A percentile compares a stretch with the other conserved stretches of the same genome.
phyloP scores from a whole-genome alignment of 1,140 invertebrate species.

The Apolygus lucorum region DNA sequence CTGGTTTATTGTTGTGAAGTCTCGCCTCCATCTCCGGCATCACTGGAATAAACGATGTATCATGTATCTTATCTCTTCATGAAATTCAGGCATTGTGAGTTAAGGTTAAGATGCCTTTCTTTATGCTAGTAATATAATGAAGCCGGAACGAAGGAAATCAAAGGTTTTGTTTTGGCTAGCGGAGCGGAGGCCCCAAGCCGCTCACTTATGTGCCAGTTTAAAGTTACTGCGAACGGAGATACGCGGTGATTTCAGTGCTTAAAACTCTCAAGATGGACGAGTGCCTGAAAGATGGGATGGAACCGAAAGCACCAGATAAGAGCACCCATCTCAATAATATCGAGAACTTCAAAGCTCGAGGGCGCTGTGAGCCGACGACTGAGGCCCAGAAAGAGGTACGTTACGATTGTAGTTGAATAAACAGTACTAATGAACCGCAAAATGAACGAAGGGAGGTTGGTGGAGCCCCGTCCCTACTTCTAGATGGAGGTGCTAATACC shows the following conservation, averaged over 20 bases:
- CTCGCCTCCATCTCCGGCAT: neutral
- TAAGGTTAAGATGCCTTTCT: constrained; percentile 10
- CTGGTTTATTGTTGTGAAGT: too few relatives aligned
- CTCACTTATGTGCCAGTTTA: neutral
- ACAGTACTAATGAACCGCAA: too few relatives aligned
- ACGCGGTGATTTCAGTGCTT: constrained; percentile 7
- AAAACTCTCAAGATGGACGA: constrained; percentile 52
- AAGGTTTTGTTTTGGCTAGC: constrained; percentile 1
- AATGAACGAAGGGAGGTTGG: too few relatives aligned
- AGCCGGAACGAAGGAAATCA: constrained; percentile 8
- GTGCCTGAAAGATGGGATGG: constrained; percentile 58
- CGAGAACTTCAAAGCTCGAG: neutral
- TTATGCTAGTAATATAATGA: neutral
- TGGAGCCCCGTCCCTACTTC: too few relatives aligned
- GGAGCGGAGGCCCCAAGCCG: neutral
- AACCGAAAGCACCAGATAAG: constrained; percentile 54
- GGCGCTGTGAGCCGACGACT: neutral
- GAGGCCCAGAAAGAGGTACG: neutral
- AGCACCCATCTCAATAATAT: constrained; percentile 29
- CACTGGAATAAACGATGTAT: constrained; percentile 5
- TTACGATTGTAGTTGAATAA: too few relatives aligned
- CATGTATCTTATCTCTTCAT: constrained; percentile 13
- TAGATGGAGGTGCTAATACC: too few relatives aligned
- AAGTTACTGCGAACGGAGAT: neutral
- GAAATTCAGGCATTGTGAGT: neutral